These are phyloP conservation scores for Chionoecetes opilio DNA, from an alignment of 1,140 invertebrate genomes.

Conservation along the genomic window DNA sequence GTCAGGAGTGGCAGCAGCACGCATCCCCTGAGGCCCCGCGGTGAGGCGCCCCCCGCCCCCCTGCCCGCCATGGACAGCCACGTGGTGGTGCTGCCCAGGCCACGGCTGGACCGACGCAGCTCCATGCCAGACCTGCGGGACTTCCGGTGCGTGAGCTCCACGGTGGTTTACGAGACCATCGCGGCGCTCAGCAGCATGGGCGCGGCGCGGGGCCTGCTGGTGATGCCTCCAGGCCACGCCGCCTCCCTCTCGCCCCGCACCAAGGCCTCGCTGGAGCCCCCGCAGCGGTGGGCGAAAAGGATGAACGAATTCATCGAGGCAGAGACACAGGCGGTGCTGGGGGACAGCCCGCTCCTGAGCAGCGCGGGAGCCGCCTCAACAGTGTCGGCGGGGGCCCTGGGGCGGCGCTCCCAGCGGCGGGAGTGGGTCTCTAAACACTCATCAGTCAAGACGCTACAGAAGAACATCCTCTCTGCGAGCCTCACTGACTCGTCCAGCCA, in stretches of 20 bases:
- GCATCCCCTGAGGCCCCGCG: not conserved
- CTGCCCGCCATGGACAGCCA: slow-evolving; percentile 64
- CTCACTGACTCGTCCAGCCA: slow-evolving; percentile 68
- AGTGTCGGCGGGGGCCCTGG: not conserved
- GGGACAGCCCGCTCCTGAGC: slow-evolving; percentile 67
- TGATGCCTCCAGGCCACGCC: slow-evolving; percentile 58
- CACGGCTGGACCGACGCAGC: slow-evolving; percentile 74
- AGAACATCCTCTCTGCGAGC: slow-evolving; percentile 65
- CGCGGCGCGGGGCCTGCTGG: slow-evolving; percentile 69
- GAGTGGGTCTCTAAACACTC: slow-evolving; percentile 79
- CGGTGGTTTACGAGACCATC: slow-evolving; percentile 78
- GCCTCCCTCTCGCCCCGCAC: not conserved
- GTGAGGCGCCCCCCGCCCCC: slow-evolving; percentile 9
- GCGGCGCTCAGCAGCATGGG: slow-evolving; percentile 71
- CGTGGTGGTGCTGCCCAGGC: slow-evolving; percentile 71
- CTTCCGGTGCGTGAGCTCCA: slow-evolving; percentile 76
- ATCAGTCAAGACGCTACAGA: slow-evolving; percentile 68
- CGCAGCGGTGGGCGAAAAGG: slow-evolving; percentile 68
- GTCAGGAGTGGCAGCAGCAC: slow-evolving; percentile 1
- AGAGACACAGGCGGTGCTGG: slow-evolving; percentile 75
- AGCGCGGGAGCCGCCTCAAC: not conserved
- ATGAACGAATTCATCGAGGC: slow-evolving; percentile 70
- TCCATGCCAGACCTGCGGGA: slow-evolving; percentile 80
- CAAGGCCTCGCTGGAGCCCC: not conserved
- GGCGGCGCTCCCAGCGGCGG: slow-evolving; percentile 63